Conservation (phyloP, 2,888 invertebrate genomes). For the Stenurella melanura region DNA sequence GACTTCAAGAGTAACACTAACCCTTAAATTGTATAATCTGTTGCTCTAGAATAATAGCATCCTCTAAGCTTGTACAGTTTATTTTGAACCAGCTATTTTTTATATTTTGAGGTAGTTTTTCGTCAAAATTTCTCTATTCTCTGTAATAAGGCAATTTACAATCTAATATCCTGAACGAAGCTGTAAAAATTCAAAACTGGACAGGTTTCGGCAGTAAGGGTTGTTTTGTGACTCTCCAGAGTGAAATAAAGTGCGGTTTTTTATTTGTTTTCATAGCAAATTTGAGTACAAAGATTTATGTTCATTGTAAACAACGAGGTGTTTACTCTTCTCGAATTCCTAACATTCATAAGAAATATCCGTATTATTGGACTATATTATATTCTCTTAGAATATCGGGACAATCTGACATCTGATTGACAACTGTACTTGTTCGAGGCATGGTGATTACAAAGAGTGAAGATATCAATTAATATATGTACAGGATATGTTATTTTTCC, state of each 20-base stretch:
- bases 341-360: not conserved
- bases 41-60: not conserved
- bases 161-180: constrained; percentile 32
- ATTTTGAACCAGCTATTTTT: not conserved
- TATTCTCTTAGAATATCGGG: no score
- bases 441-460: no score
- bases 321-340: constrained; percentile 1
- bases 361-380: not conserved
- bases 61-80: not conserved
- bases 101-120: constrained; percentile 11
- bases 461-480: no score
- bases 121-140: not conserved
- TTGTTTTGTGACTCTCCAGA: constrained; percentile 43
- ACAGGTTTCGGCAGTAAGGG: constrained; percentile 42
- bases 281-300: constrained; percentile 28
- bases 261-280: constrained; percentile 40
- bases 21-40: no score
- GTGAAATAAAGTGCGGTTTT: constrained; percentile 45
- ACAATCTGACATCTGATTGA: no score
- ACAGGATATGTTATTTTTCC: no score
- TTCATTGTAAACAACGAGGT: constrained; percentile 30
- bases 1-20: no score
- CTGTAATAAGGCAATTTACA: constrained; percentile 40
- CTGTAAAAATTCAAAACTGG: constrained; percentile 47
- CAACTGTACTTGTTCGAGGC: no score